Percentiles rank a stretch among this genome's conserved stretches.
Evolutionary conservation across 2,888 invertebrate species (phyloP).

Genomic region (Lasioglossum zephyrum): DNA sequence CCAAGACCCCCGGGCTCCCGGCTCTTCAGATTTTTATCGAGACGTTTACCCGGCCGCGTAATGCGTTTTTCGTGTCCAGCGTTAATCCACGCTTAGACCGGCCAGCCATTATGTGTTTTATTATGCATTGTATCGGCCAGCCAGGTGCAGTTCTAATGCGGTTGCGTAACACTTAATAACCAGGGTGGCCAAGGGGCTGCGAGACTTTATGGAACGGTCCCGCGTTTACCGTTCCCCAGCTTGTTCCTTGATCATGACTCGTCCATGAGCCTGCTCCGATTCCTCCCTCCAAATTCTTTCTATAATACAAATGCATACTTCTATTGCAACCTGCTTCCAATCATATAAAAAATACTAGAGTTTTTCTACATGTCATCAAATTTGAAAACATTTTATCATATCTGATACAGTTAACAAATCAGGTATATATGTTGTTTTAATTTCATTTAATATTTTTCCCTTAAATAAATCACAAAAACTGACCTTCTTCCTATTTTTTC

Average conservation of each 20-base stretch:
- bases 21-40: constrained; percentile 45
- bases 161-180: constrained; percentile 35
- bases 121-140: constrained; percentile 37
- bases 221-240: background rate
- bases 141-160: background rate
- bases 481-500: too few species aligned
- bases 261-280: background rate
- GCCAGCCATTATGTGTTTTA: constrained; percentile 24
- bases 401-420: too few species aligned
- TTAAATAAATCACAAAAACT: too few species aligned
- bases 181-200: background rate
- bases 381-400: too few species aligned
- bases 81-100: constrained; percentile 10
- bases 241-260: constrained; percentile 8
- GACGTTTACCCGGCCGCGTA: constrained; percentile 23
- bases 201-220: constrained; percentile 16
- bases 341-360: background rate
- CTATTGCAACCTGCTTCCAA: background rate
- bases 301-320: background rate
- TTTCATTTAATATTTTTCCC: too few species aligned
- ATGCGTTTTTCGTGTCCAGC: constrained; percentile 51
- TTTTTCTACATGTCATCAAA: too few species aligned
- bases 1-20: background rate
- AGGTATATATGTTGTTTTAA: too few species aligned
- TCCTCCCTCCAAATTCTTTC: background rate